phyloP scores from a whole-genome alignment of 2,888 invertebrate species.

The Andricus quercusramuli region DNA sequence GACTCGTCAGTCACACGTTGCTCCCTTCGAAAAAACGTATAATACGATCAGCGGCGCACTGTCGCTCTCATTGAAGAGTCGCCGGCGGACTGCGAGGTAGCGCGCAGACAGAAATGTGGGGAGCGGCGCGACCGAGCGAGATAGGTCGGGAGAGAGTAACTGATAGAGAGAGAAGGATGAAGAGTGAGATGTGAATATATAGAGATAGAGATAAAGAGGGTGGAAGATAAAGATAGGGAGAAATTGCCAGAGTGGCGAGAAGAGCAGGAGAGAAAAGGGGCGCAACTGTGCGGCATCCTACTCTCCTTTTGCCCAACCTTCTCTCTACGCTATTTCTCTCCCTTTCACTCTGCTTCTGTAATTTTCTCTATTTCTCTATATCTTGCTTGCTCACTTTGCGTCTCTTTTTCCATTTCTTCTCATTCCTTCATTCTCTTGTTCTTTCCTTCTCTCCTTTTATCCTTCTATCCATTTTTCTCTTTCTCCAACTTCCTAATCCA shows the following conservation, averaged over 20 bases:
- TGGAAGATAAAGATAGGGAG: conserved; percentile 48
- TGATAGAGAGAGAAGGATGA: conserved; percentile 44
- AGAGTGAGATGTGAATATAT: conserved; percentile 32
- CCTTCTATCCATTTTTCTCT: conserved; percentile 37
- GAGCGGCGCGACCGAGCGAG: conserved; percentile 62
- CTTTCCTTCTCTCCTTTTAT: conserved; percentile 26
- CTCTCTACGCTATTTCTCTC: conserved; percentile 32
- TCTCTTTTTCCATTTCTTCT: conserved; percentile 32
- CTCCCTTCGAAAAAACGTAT: conserved; percentile 19
- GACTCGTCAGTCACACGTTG: conserved; percentile 31
- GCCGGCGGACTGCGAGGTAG: conserved; percentile 73
- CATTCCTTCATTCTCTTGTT: no score
- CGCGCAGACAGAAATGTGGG: conserved; percentile 61
- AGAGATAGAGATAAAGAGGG: conserved; percentile 41
- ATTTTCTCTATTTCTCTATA: neutral
- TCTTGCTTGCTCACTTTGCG: neutral
- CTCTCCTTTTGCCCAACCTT: conserved; percentile 48
- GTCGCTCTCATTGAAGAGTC: conserved; percentile 72
- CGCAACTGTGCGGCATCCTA: conserved; percentile 59
- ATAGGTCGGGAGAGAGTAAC: conserved; percentile 42
- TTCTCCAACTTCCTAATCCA: neutral
- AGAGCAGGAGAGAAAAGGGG: conserved; percentile 43
- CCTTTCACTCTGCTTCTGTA: neutral
- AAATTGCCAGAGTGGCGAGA: conserved; percentile 44
- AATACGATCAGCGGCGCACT: conserved; percentile 41